Base-by-base conservation (phyloP, 2,797 vertebrate species). In the Luscinia luscinia region DNA sequence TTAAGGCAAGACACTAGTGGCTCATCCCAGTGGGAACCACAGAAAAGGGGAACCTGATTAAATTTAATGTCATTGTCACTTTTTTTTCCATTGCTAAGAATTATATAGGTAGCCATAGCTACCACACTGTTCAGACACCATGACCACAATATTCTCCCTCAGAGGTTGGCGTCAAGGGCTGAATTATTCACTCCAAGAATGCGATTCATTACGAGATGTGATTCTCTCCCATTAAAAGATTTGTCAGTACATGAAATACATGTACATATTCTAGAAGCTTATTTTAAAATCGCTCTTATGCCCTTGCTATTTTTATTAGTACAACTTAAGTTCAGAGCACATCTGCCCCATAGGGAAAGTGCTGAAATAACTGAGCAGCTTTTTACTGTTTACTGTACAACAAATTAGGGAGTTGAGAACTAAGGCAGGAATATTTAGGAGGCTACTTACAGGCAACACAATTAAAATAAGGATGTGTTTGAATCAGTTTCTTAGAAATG, bases 41-140 rank as follows among this genome's bases (percentile, higher is more conserved):
- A 98, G 98, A 98, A 98, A 98, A 99, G 98, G 98, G 97, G 98
- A 99, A 99, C 98, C 98, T 99, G 99, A 99, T 99, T 99, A 99
- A 99, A 99, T 99, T 99, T 98, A 98, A 98, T 99, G 99, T 99
- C 99, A 99, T 98, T 98, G 98, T 98, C 98, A 98, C 98, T 98
- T 98, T 99, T 96, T 99, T 98, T 97, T 97, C 96, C 90, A 98
- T 98, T 98, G 98, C 98, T 98, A 97, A 98, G 98, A 99, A 98
- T 99, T 99, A 99, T 99, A 99, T 98, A 98, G 98, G 99, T 99
- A 98, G 98, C 99, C 99, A 99, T 99, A 99, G 98, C 98, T 97
- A 99, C 98, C 98, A 97, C 97, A 96, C 96, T 97, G 97, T 97
- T 98, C 98, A 99, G 98, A 99, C 98, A 99, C 98, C 98, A 98